Conservation (phyloP, 1,140 invertebrate species). For the Calephelis nemesis region DNA sequence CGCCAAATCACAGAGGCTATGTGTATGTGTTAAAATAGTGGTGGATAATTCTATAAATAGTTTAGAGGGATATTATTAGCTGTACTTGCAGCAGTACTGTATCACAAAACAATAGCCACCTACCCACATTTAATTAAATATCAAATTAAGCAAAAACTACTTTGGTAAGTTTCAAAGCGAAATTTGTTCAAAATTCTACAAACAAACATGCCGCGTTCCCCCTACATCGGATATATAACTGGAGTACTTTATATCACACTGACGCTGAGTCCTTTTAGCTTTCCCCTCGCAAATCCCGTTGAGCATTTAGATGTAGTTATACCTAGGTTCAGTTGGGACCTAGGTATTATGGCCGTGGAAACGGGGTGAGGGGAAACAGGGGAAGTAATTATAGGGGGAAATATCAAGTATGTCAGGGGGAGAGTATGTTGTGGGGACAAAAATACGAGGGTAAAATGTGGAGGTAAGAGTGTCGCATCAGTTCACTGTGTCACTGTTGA, state of each 20-base stretch:
- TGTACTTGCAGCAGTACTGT: too few species aligned
- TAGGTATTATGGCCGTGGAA: conserved; percentile 58
- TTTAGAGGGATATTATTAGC: too few species aligned
- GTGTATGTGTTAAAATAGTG: too few species aligned
- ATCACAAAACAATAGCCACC: too few species aligned
- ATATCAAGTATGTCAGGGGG: conserved; percentile 77
- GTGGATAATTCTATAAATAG: too few species aligned
- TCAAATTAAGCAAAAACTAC: background rate
- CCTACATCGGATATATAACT: conserved; percentile 51
- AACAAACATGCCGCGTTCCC: conserved; percentile 44
- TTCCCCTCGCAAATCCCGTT: conserved; percentile 70
- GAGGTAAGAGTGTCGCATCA: conserved; percentile 74
- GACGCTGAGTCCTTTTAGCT: conserved; percentile 66
- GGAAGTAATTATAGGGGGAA: conserved; percentile 72
- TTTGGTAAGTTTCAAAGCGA: conserved; percentile 32
- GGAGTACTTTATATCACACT: conserved; percentile 66
- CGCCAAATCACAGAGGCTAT: too few species aligned
- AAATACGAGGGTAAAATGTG: conserved; percentile 65
- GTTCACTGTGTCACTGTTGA: conserved; percentile 77
- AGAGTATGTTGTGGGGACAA: conserved; percentile 74
- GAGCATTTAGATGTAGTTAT: conserved; percentile 59
- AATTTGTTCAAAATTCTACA: conserved; percentile 51
- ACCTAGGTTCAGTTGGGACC: conserved; percentile 58
- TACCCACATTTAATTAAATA: background rate
- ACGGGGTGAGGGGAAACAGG: conserved; percentile 51